A percentile compares a stretch with the other conserved stretches of the same genome.
Evolutionary conservation across 53 echinoderm and acorn worm species (phyloP).

Genomic region (Mesocentrotus franciscanus): DNA sequence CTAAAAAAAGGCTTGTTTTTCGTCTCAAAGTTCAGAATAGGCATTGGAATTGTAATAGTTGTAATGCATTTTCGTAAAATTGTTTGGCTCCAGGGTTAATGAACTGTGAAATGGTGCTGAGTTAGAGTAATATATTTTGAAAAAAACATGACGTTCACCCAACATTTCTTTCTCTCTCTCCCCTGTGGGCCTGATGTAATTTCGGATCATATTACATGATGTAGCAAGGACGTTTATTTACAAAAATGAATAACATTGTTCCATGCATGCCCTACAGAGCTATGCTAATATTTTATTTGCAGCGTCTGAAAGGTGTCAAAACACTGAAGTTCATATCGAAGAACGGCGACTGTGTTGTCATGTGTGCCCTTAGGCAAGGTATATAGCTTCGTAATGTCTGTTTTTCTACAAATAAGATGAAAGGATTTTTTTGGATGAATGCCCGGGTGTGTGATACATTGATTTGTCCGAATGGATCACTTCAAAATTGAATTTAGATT

Average conservation of each 20-base stretch:
- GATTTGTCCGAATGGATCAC: slow-evolving; percentile 22
- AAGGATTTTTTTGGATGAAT: background rate
- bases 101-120: too few species aligned
- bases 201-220: background rate
- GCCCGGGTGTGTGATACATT: background rate
- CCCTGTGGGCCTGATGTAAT: background rate
- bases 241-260: background rate
- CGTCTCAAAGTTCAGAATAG: too few species aligned
- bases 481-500: slow-evolving; percentile 46
- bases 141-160: too few species aligned
- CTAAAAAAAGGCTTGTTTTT: too few species aligned
- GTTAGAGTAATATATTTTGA: too few species aligned
- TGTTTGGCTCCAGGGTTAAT: too few species aligned
- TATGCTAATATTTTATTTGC: background rate
- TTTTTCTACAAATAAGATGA: background rate
- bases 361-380: background rate
- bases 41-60: too few species aligned
- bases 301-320: background rate
- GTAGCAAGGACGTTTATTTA: background rate
- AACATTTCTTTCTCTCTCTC: background rate
- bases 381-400: background rate
- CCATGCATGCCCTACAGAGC: background rate
- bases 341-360: background rate
- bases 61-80: too few species aligned
- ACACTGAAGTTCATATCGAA: background rate